Evolutionary conservation across 1,140 invertebrate species (phyloP).

Genomic region (Acromyrmex echinatior): DNA sequence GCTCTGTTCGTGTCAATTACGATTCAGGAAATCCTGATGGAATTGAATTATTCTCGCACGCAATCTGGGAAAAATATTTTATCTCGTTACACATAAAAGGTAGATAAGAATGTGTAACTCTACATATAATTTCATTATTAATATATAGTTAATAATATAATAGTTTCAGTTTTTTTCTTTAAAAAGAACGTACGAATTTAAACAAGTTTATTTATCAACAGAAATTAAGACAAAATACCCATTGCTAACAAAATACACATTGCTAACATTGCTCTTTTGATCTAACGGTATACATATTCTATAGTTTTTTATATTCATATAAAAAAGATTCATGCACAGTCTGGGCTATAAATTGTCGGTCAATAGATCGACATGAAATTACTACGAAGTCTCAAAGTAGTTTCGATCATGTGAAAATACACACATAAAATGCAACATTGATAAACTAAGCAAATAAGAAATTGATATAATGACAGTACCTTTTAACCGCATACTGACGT

Average conservation of each 20-base stretch:
- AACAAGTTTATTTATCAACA: too few relatives aligned
- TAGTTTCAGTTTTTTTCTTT: not conserved
- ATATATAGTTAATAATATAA: too few relatives aligned
- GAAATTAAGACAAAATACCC: too few relatives aligned
- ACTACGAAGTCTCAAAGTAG: not conserved
- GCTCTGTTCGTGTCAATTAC: slow-evolving; percentile 49
- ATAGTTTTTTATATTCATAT: not conserved
- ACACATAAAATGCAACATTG: slow-evolving; percentile 8
- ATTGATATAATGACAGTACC: slow-evolving; percentile 19
- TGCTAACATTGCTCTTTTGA: too few relatives aligned
- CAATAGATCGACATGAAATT: slow-evolving; percentile 17
- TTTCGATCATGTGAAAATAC: not conserved
- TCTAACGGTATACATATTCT: not conserved
- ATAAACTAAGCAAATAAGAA: slow-evolving; percentile 3
- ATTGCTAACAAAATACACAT: too few relatives aligned
- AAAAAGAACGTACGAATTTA: not conserved
- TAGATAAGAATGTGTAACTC: not conserved
- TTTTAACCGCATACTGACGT: slow-evolving; percentile 2
- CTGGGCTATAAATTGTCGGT: not conserved
- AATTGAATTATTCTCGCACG: slow-evolving; percentile 21
- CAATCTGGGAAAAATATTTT: slow-evolving; percentile 13
- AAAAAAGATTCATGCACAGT: not conserved
- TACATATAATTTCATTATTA: not conserved
- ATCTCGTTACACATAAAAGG: not conserved
- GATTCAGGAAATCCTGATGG: slow-evolving; percentile 8